Percentiles rank a stretch among this genome's conserved stretches.
Conservation (phyloP, 2,797 vertebrate genomes). For the Hydrolagus colliei region DNA sequence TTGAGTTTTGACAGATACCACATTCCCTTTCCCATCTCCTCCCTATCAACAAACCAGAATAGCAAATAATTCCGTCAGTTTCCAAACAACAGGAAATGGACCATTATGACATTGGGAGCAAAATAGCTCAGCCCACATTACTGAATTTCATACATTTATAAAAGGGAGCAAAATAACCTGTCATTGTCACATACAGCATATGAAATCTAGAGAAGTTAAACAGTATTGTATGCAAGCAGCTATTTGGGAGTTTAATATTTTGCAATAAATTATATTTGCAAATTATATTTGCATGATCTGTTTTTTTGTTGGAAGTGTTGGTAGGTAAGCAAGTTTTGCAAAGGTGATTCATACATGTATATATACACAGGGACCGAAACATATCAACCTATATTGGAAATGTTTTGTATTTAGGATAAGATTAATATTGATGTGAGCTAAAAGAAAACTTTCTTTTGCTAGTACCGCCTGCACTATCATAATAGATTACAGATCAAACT, state of each 20-base stretch:
- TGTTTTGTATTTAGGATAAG: background rate
- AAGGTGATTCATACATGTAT: background rate
- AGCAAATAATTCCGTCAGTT: background rate
- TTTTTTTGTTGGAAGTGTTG: background rate
- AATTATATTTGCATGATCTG: no score
- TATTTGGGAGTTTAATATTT: constrained; percentile 13
- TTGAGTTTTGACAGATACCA: no score
- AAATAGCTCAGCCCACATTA: no score
- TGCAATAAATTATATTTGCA: background rate
- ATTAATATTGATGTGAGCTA: background rate
- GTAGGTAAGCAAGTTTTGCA: background rate
- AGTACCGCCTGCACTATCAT: background rate
- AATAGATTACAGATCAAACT: background rate
- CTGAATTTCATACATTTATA: no score
- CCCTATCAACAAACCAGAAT: no score
- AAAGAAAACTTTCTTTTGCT: constrained; percentile 6
- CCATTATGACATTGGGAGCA: no score
- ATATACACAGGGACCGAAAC: no score
- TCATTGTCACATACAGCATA: background rate
- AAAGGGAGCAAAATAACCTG: no score
- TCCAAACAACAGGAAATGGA: constrained; percentile 8
- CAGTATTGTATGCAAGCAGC: constrained; percentile 21
- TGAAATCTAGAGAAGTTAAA: constrained; percentile 16
- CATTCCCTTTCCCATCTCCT: no score
- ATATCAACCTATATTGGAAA: background rate